These are phyloP conservation scores for Noctua janthe DNA, from an alignment of 2,888 invertebrate genomes.

Conservation along the genomic window DNA sequence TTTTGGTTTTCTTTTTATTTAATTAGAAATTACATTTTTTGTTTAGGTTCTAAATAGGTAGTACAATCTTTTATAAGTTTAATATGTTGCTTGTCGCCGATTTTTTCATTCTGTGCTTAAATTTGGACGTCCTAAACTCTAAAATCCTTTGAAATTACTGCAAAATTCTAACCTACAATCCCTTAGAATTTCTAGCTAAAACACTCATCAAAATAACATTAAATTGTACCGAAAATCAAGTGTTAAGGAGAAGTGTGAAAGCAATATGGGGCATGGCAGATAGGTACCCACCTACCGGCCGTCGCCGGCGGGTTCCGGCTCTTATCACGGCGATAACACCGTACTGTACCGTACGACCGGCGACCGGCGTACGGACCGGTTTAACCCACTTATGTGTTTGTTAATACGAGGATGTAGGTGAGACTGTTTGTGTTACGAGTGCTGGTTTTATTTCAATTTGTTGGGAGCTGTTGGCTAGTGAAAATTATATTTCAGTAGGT, in stretches of 20 bases:
- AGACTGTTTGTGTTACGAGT: conserved; percentile 52
- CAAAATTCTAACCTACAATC: neutral
- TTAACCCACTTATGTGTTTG: conserved; percentile 76
- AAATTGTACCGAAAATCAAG: conserved; percentile 71
- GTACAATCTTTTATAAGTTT: neutral
- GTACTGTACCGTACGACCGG: conserved; percentile 75
- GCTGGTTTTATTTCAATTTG: conserved; percentile 45
- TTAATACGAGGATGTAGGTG: conserved; percentile 63
- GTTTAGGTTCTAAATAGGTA: neutral
- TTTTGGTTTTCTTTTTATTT: conserved; percentile 21
- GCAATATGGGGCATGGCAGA: conserved; percentile 75
- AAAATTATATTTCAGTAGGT: conserved; percentile 2
- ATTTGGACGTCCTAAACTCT: neutral
- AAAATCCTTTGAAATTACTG: neutral
- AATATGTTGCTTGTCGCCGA: neutral
- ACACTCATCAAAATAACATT: conserved; percentile 60
- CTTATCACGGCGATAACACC: conserved; percentile 87
- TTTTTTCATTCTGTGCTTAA: neutral
- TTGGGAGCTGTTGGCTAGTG: neutral
- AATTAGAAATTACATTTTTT: neutral
- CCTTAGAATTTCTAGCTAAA: neutral
- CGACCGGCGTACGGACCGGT: conserved; percentile 70
- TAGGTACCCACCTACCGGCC: conserved; percentile 73
- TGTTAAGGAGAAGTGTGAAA: conserved; percentile 75
- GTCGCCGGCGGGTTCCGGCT: conserved; percentile 81